Percentiles rank a stretch among this genome's conserved stretches.
Conservation (phyloP, 2,888 invertebrate genomes). For the Ametastegia equiseti region DNA sequence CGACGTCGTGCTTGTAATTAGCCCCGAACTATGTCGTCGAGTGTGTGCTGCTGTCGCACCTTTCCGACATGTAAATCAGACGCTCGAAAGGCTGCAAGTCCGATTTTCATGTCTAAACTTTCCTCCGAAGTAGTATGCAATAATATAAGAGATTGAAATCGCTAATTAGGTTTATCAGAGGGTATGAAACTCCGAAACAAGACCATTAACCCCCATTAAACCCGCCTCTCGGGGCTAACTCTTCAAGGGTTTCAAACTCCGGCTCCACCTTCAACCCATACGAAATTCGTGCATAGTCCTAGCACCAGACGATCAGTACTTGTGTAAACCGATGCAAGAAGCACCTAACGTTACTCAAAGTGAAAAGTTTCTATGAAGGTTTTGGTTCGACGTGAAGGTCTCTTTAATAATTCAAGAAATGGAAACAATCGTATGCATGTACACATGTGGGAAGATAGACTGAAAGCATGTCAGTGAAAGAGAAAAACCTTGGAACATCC, state of each 20-base stretch:
- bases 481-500: neutral
- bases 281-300: no score
- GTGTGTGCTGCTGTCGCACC: neutral
- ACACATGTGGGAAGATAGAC: neutral
- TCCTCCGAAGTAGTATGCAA: neutral
- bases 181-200: neutral
- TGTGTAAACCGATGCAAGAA: neutral
- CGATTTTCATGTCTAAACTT: neutral
- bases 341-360: neutral
- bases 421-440: neutral
- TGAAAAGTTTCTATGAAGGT: neutral
- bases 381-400: neutral
- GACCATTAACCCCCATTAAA: neutral
- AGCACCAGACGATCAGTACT: no score
- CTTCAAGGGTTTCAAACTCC: neutral
- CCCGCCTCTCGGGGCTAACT: neutral
- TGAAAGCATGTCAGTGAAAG: neutral
- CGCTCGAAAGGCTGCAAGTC: neutral
- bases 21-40: neutral
- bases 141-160: conserved; percentile 12
- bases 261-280: no score
- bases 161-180: neutral
- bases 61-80: conserved; percentile 11
- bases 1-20: conserved; percentile 21
- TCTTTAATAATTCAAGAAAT: neutral